Conservation (phyloP, 2,797 vertebrate genomes). For the Crocodylus rhombifer region DNA sequence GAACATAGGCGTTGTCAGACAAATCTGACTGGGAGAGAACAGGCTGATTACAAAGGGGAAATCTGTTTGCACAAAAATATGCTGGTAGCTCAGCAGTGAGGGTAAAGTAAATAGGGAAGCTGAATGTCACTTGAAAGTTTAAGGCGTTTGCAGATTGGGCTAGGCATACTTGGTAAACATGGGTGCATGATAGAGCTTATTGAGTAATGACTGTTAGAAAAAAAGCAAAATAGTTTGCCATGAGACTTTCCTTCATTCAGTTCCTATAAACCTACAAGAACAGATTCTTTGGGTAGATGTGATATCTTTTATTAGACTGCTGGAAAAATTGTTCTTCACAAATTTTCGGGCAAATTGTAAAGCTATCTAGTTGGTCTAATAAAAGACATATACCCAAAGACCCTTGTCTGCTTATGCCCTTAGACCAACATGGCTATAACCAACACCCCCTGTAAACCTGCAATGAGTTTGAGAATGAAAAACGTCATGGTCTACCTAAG, state of each 20-base stretch:
- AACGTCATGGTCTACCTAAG: not conserved
- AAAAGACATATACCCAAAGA: no score
- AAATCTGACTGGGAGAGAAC: not conserved
- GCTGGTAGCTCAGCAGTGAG: not conserved
- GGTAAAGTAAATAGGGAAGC: not conserved
- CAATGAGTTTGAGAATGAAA: not conserved
- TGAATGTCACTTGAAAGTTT: not conserved
- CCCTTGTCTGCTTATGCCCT: no score
- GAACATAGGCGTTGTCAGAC: no score
- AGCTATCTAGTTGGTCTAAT: no score
- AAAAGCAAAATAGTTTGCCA: not conserved
- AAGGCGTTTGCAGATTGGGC: not conserved
- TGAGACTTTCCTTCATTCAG: not conserved
- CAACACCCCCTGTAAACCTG: not conserved
- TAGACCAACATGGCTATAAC: no score
- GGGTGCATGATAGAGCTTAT: not conserved
- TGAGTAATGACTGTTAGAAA: not conserved
- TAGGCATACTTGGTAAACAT: fast-evolving
- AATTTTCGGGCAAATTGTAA: no score
- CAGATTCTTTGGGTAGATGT: not conserved
- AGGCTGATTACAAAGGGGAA: not conserved
- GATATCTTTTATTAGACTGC: no score
- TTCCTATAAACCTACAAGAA: no score
- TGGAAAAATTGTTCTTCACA: no score
- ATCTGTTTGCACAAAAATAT: not conserved